Base-by-base conservation (phyloP, 1,140 invertebrate species). In the Drosophila kepulauana region DNA sequence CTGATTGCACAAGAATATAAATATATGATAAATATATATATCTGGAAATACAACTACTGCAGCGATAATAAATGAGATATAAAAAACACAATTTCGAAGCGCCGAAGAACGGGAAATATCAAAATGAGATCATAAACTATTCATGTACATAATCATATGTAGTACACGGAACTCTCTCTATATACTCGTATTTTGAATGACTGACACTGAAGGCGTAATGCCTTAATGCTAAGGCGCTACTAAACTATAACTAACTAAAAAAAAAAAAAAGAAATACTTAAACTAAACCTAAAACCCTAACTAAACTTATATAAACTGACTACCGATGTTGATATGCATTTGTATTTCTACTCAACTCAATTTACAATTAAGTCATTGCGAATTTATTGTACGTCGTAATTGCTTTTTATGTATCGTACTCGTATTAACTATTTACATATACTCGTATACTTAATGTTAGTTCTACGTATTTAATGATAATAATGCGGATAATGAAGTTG, bases 121-220 rank as follows among this genome's bases (percentile, higher is more conserved):
- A 13, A 33, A 54, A 54, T 54, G 51, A 54, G 51, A 71, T 11
- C 48, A 46, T 13, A 69, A 51, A 38, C 46, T 76, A 82, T 59
- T 70, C 38, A 78, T 43, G 28, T 46, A 63, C 30, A 43, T 46
- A 62, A 62, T 66, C 62, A 71, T 49, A 51, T 54, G 57, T 43
- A 52, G 45, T 74, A 52, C 64, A 64, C 62, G 64, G 62, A 77
- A 58, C 51, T 64, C 30, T 64, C 30, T 70, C 70, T 85, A 76
- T 85, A 76, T 76, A 72, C 79, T 77, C 77, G 65, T 76, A 80
- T 79, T 79, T 87, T 91, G 90, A 90, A 85, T 91, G 90, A 91
- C 90, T 91, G 90, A 91, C 90, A 91, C 90, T 91, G 75, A 85
- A 79, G 88, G 88, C 88, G 86, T 72, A 59, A 61, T 41, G 41